phyloP scores from a whole-genome alignment of 2,113 vertebrate species.

The Forbesichthys papilliferus region DNA sequence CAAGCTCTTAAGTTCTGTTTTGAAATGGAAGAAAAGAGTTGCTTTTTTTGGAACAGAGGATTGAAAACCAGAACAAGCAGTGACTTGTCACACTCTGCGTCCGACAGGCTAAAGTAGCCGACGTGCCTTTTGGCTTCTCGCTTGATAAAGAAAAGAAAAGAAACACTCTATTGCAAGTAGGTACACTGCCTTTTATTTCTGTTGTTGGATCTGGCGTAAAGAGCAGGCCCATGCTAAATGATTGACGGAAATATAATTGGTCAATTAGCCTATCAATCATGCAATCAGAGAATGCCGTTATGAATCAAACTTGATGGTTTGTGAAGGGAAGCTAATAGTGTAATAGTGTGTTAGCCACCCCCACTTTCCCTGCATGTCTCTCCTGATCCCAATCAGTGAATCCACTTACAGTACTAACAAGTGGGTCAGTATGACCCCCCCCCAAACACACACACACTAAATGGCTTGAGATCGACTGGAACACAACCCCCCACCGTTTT shows the following conservation, averaged over 20 bases:
- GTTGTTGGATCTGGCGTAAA: conserved; percentile 24
- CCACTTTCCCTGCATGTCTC: conserved; percentile 15
- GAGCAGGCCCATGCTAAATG: conserved; percentile 30
- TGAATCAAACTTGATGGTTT: conserved; percentile 46
- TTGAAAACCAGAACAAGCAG: too few relatives aligned
- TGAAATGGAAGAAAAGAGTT: too few relatives aligned
- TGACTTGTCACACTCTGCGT: not conserved
- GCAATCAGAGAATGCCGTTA: conserved; percentile 45
- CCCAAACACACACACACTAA: not conserved
- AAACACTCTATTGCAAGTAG: not conserved
- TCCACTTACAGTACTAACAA: conserved; percentile 15
- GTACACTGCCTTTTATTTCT: too few relatives aligned
- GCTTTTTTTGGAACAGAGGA: too few relatives aligned
- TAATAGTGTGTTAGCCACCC: conserved; percentile 21
- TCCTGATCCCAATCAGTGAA: conserved; percentile 42
- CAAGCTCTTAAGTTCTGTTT: too few relatives aligned
- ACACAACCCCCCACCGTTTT: too few relatives aligned
- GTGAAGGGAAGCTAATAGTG: conserved; percentile 43
- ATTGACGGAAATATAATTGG: conserved; percentile 53
- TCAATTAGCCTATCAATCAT: conserved; percentile 55
- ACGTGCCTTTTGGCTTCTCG: not conserved
- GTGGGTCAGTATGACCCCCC: conserved; percentile 27
- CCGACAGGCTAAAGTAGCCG: conserved; percentile 10
- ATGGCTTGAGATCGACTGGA: too few relatives aligned
- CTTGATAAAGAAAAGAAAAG: not conserved